A percentile compares a stretch with the other conserved stretches of the same genome.
These are phyloP conservation scores for Agrochola lychnidis DNA, from an alignment of 2,888 invertebrate species.

Conservation along the genomic window DNA sequence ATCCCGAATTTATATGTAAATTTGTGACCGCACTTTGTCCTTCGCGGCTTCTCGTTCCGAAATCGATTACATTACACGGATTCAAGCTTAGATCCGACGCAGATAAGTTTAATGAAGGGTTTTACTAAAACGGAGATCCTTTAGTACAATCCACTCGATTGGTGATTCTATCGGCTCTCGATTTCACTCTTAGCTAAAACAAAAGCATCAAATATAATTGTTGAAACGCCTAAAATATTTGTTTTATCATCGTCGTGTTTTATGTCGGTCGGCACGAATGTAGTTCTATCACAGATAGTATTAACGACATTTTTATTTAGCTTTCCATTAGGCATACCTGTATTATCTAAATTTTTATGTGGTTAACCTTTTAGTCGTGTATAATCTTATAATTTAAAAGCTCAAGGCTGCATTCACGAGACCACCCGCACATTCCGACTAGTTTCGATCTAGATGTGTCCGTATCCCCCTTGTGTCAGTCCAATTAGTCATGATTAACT, in stretches of 20 bases:
- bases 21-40: slow-evolving; percentile 88
- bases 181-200: slow-evolving; percentile 51
- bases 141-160: slow-evolving; percentile 80
- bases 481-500: slow-evolving; percentile 89
- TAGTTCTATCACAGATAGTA: slow-evolving; percentile 74
- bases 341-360: slow-evolving; percentile 86
- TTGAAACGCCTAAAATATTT: slow-evolving; percentile 66
- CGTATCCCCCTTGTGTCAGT: slow-evolving; percentile 78
- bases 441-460: slow-evolving; percentile 69
- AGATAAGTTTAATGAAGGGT: slow-evolving; percentile 88
- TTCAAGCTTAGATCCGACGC: slow-evolving; percentile 83
- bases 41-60: slow-evolving; percentile 86
- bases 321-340: slow-evolving; percentile 76
- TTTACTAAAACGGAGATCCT: slow-evolving; percentile 82
- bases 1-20: slow-evolving; percentile 90
- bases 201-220: slow-evolving; percentile 61
- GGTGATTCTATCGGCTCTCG: slow-evolving; percentile 73
- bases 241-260: slow-evolving; percentile 71
- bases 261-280: slow-evolving; percentile 73
- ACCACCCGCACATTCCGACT: slow-evolving; percentile 82
- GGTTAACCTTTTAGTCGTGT: slow-evolving; percentile 80
- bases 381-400: slow-evolving; percentile 82
- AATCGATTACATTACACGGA: slow-evolving; percentile 89
- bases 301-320: slow-evolving; percentile 77
- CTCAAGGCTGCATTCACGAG: slow-evolving; percentile 75